Evolutionary conservation across 1,140 invertebrate species (phyloP).

Genomic region (Drosophila aff.): DNA sequence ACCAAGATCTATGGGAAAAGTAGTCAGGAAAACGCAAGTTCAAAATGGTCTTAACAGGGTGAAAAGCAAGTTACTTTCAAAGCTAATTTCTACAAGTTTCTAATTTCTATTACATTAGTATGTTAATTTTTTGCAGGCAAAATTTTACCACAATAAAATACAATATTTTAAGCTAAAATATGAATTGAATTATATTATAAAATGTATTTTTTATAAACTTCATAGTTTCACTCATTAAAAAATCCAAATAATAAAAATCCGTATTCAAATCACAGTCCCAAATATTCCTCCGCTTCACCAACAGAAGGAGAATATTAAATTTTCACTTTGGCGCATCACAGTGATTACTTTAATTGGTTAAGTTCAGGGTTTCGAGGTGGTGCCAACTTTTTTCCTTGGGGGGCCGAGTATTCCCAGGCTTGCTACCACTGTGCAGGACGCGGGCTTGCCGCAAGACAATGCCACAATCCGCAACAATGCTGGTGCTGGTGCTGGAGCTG

Average conservation of each 20-base stretch:
- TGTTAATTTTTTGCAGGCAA: too few relatives aligned
- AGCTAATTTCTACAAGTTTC: too few relatives aligned
- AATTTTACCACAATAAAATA: too few relatives aligned
- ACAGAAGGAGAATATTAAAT: slow-evolving; percentile 18
- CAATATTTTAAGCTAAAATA: too few relatives aligned
- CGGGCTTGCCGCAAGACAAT: slow-evolving; percentile 42
- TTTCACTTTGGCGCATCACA: slow-evolving; percentile 3
- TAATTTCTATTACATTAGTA: too few relatives aligned
- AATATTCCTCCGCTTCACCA: not conserved
- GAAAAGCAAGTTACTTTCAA: not conserved
- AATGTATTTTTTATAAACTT: too few relatives aligned
- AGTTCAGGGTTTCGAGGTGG: not conserved
- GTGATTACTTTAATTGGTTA: slow-evolving; percentile 22
- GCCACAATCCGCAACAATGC: slow-evolving; percentile 48
- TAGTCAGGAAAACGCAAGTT: not conserved
- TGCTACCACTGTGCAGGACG: slow-evolving; percentile 18
- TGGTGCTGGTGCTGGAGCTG: slow-evolving; percentile 16
- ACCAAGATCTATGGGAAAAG: not conserved
- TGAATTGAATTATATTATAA: too few relatives aligned
- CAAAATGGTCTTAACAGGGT: not conserved
- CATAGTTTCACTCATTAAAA: too few relatives aligned
- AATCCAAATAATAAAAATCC: too few relatives aligned
- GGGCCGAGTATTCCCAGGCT: not conserved
- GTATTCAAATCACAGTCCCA: not conserved
- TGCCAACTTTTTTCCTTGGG: not conserved